These are phyloP conservation scores for Serilophus lunatus DNA, from an alignment of 2,113 vertebrate species.

Conservation along the genomic window DNA sequence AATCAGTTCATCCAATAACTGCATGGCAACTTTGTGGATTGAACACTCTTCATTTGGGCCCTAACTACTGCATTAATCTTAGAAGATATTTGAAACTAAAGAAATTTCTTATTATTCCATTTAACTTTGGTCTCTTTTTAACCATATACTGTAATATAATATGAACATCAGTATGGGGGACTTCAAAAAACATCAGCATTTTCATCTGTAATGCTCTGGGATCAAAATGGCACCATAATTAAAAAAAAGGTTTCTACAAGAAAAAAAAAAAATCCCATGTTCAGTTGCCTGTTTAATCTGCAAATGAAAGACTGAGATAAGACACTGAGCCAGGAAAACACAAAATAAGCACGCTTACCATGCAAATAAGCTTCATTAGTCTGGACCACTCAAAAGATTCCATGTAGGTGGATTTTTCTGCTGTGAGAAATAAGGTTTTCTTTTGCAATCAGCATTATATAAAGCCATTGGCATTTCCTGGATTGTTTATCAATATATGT, in stretches of 20 bases:
- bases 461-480: neutral
- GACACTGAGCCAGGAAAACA: neutral
- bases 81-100: neutral
- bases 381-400: neutral
- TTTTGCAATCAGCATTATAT: neutral
- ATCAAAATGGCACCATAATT: neutral
- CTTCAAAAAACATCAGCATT: neutral
- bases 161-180: neutral
- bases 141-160: neutral
- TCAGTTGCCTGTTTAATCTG: slow-evolving; percentile 1
- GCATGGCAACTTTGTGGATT: neutral
- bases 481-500: neutral
- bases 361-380: slow-evolving; percentile 36
- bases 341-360: slow-evolving; percentile 5
- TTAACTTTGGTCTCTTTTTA: neutral
- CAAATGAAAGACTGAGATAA: slow-evolving; percentile 23
- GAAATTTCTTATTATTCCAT: neutral
- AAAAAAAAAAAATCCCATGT: neutral
- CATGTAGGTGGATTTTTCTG: neutral
- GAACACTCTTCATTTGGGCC: neutral
- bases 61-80: neutral
- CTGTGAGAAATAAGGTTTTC: neutral
- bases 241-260: neutral
- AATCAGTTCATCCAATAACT: neutral
- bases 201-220: neutral